Evolutionary conservation across 2,113 vertebrate species (phyloP), one percentile per base, ranked within the genome.

Genomic region (Macroglossus sobrinus): DNA sequence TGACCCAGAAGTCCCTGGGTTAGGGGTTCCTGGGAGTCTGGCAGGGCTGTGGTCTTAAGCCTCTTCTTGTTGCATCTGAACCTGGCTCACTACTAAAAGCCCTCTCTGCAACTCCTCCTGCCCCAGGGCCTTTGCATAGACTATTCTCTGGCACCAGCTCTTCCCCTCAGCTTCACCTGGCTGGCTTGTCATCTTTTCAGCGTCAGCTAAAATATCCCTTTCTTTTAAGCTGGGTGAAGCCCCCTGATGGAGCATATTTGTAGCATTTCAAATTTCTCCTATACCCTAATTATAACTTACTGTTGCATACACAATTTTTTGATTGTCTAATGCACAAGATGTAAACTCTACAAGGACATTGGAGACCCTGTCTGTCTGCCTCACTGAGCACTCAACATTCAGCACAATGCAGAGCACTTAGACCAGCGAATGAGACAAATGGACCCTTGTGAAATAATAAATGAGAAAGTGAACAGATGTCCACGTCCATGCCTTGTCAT

Each of bases 101-200:
- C 21, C 30, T 50, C 22, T 15, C 8, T 15, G 74, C 40, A 89
- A 74, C 33, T 53, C 45, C 84, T 76, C 35, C 92, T 87, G 79
- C 96, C 93, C 86, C 61, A 38, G 55, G 85, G 30, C 76, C 95
- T 97, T 94, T 53, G 55, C 24, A 30, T 9, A 19, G 53, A 40
- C 66, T 57, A 45, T 57, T 53, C 40, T 66, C 84, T 24, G 50
- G 16, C 59, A 11, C 19, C 28, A 35, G 30, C n/a, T 22, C 80
- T 14, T 74, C 35, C 19, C 0, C 4, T 4, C 28, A 19, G 85
- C 50, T 38, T 45, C 68, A 26, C 22, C 33, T 18, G 11, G 35
- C 15, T 47, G 35, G 24, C 43, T 43, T 61, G 24, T 18, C 78
- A 61, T 35, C 45, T 28, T 69, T 61, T 87, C 28, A 6, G 14